These are phyloP conservation scores for Crossaster papposus DNA, from an alignment of 53 echinoderm and acorn worm species.

Conservation along the genomic window DNA sequence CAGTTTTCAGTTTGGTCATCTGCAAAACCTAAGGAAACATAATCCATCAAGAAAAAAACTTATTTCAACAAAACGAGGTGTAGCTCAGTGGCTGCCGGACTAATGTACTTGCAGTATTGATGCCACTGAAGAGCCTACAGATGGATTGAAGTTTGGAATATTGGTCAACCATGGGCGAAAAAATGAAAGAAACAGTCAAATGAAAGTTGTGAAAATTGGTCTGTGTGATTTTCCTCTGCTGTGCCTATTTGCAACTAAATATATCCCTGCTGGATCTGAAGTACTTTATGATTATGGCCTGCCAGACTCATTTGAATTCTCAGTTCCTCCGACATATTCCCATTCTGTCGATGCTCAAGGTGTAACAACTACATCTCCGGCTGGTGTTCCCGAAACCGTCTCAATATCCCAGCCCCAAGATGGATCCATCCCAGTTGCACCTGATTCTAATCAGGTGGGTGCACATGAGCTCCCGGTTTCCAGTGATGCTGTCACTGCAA, in stretches of 20 bases:
- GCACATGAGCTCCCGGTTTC: neutral
- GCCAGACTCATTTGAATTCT: neutral
- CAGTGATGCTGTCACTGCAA: too few species aligned
- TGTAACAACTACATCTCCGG: too few species aligned
- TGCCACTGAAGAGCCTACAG: slow-evolving; percentile 8
- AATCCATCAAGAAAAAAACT: too few species aligned
- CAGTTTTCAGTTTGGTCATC: too few species aligned
- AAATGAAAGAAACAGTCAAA: slow-evolving; percentile 3
- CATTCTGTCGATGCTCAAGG: neutral
- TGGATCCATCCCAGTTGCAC: neutral
- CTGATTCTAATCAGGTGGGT: slow-evolving; percentile 5
- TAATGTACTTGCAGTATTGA: slow-evolving; percentile 2
- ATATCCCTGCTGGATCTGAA: neutral
- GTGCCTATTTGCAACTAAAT: slow-evolving; percentile 3
- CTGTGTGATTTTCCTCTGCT: neutral
- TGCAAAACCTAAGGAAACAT: too few species aligned
- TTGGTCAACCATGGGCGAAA: neutral
- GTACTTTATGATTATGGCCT: slow-evolving; percentile 7
- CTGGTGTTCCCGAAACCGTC: too few species aligned
- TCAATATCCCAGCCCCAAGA: too few species aligned
- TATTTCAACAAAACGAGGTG: too few species aligned
- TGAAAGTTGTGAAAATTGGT: neutral
- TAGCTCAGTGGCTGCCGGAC: too few species aligned
- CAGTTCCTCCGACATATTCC: neutral
- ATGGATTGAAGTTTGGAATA: neutral